Evolutionary conservation across 1,140 invertebrate species (phyloP).

Genomic region (Drusus annulatus): DNA sequence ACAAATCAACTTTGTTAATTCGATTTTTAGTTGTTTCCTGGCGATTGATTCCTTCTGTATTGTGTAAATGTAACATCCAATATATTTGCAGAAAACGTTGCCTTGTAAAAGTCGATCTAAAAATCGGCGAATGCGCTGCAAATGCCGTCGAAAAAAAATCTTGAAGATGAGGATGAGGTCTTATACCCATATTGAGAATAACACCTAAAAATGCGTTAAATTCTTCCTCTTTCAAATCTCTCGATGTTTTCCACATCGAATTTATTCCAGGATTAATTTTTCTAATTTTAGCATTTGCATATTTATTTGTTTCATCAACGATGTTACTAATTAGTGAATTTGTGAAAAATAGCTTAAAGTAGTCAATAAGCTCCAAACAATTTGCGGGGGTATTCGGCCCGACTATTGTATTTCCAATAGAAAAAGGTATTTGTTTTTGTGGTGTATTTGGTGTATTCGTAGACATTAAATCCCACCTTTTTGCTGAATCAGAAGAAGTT

Average conservation of each 20-base stretch:
- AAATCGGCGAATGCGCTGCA: conserved; percentile 21
- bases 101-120: conserved; percentile 27
- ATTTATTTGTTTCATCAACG: conserved; percentile 34
- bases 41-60: background rate
- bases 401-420: too few relatives aligned
- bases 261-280: too few relatives aligned
- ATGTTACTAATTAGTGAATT: background rate
- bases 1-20: too few relatives aligned
- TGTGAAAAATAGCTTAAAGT: too few relatives aligned
- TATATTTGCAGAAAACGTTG: conserved; percentile 47
- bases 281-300: conserved; percentile 9
- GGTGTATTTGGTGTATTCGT: too few relatives aligned
- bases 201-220: conserved; percentile 32
- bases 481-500: too few relatives aligned
- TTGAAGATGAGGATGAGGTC: conserved; percentile 20
- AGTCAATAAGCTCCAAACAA: too few relatives aligned
- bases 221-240: too few relatives aligned
- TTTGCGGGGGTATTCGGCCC: too few relatives aligned
- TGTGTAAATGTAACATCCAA: conserved; percentile 46
- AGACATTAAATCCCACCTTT: too few relatives aligned
- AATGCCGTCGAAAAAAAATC: conserved; percentile 39
- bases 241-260: too few relatives aligned
- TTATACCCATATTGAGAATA: conserved; percentile 46
- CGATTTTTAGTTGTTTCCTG: background rate
- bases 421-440: too few relatives aligned